Percentiles rank a stretch among this genome's conserved stretches.
phyloP scores from a whole-genome alignment of 1,140 invertebrate genomes.

The Neotoxoptera formosana region DNA sequence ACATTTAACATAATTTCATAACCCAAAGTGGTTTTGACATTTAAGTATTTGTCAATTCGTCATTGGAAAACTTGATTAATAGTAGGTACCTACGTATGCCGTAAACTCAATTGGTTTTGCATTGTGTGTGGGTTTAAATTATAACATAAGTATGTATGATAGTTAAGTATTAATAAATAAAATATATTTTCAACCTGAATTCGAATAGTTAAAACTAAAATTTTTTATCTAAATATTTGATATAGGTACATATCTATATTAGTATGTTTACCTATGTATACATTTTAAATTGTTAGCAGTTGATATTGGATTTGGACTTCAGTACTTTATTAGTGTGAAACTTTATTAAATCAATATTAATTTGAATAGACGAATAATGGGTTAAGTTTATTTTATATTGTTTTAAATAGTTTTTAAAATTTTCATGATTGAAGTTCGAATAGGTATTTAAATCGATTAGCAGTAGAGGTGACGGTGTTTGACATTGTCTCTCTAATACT shows the following conservation, averaged over 20 bases:
- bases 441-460: neutral
- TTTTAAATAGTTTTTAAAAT: neutral
- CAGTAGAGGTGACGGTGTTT: neutral
- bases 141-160: neutral
- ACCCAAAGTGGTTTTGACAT: neutral
- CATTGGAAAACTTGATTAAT: neutral
- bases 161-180: neutral
- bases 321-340: neutral
- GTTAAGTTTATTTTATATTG: neutral
- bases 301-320: neutral
- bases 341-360: neutral
- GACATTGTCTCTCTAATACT: neutral
- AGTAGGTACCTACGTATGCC: too few species aligned
- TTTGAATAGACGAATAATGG: neutral
- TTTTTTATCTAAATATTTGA: too few species aligned
- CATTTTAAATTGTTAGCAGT: neutral
- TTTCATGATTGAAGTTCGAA: neutral
- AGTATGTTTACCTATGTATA: neutral
- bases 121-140: neutral
- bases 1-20: conserved; percentile 11
- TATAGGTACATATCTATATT: neutral
- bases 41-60: neutral
- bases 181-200: neutral
- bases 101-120: neutral
- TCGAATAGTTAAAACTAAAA: neutral